Conservation (phyloP, 2,797 vertebrate species). For the Channa striata region DNA sequence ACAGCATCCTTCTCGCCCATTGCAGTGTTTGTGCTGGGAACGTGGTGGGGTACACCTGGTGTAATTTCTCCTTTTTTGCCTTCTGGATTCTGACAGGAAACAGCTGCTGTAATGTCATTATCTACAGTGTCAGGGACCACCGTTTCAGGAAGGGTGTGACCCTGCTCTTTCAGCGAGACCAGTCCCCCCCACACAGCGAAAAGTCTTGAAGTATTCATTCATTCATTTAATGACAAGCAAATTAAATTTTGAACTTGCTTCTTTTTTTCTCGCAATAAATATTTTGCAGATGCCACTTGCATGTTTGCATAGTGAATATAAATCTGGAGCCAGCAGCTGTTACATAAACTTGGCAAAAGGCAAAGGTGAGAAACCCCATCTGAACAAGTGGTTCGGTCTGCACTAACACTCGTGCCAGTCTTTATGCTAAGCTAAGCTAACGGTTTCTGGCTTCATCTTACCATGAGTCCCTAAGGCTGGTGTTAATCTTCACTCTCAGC, state of each 20-base stretch:
- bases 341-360: not conserved
- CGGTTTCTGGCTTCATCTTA: slow-evolving; percentile 2
- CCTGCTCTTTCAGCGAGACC: slow-evolving; percentile 83
- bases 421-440: slow-evolving; percentile 15
- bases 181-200: slow-evolving; percentile 67
- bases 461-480: not conserved
- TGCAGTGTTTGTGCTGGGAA: slow-evolving; percentile 88
- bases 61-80: slow-evolving; percentile 89
- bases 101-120: slow-evolving; percentile 90
- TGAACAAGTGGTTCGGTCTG: not conserved
- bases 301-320: slow-evolving; percentile 1
- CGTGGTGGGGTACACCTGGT: slow-evolving; percentile 88
- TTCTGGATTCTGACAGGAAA: slow-evolving; percentile 90
- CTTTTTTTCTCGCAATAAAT: slow-evolving; percentile 7
- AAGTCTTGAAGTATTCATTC: slow-evolving; percentile 64
- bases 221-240: not conserved
- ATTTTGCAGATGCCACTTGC: not conserved
- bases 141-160: slow-evolving; percentile 87
- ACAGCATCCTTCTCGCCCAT: slow-evolving; percentile 87
- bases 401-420: not conserved
- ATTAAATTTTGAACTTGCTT: not conserved
- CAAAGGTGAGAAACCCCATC: not conserved
- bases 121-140: slow-evolving; percentile 87
- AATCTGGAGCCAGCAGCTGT: not conserved
- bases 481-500: not conserved